Percentiles rank a stretch among this genome's conserved stretches.
Evolutionary conservation across 2,113 vertebrate genomes (phyloP).

Genomic region (Xenopus borealis): DNA sequence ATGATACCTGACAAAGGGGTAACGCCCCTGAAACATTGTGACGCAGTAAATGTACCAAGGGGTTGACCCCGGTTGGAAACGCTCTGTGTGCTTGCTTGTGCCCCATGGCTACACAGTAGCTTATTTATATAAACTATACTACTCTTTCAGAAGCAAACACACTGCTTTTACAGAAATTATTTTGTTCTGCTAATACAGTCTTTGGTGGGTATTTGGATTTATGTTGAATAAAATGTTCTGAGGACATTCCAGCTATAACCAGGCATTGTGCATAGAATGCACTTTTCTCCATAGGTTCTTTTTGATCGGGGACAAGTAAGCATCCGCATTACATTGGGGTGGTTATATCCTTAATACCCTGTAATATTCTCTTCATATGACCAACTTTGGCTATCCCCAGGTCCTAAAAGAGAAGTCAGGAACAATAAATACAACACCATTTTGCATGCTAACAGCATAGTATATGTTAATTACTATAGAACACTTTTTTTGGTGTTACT

Average conservation of each 20-base stretch:
- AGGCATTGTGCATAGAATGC: background rate
- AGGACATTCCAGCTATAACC: background rate
- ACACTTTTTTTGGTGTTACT: no score
- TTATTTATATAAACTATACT: no score
- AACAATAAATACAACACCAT: background rate
- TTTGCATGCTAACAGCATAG: no score
- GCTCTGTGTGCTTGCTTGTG: no score
- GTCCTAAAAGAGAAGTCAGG: constrained; percentile 63
- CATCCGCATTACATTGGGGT: constrained; percentile 51
- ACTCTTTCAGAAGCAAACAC: no score
- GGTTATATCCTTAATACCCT: constrained; percentile 87
- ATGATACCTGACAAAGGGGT: no score
- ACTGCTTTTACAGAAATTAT: no score
- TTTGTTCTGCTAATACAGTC: background rate
- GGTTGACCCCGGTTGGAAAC: no score
- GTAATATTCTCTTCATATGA: constrained; percentile 91
- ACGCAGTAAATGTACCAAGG: no score
- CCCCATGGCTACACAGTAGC: no score
- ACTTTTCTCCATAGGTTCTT: background rate
- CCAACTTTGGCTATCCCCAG: constrained; percentile 88
- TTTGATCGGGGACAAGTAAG: background rate
- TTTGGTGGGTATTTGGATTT: background rate
- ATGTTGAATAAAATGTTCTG: background rate
- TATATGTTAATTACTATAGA: no score
- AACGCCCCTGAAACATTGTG: no score